These are phyloP conservation scores for Mercenaria mercenaria DNA, from an alignment of 1,140 invertebrate genomes.

Conservation along the genomic window DNA sequence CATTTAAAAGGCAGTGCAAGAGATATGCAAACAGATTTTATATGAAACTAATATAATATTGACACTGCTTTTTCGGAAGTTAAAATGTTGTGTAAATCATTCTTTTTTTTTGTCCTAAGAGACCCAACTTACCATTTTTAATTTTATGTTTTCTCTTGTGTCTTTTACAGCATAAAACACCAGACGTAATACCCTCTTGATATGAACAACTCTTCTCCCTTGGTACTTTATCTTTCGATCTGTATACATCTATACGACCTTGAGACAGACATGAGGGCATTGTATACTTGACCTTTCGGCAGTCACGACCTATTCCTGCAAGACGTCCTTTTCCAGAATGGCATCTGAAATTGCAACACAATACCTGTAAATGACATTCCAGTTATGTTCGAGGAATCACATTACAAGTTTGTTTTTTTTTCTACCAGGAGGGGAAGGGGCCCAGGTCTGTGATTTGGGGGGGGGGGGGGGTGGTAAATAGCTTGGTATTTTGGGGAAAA, in stretches of 20 bases:
- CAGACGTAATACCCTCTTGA: conserved; percentile 78
- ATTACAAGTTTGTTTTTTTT: too few relatives aligned
- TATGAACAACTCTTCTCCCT: conserved; percentile 74
- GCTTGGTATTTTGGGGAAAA: too few relatives aligned
- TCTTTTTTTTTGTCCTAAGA: too few relatives aligned
- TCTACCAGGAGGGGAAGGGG: too few relatives aligned
- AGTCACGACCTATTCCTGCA: conserved; percentile 82
- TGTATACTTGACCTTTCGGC: conserved; percentile 76
- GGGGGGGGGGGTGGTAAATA: too few relatives aligned
- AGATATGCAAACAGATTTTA: too few relatives aligned
- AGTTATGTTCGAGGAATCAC: too few relatives aligned
- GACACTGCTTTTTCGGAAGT: too few relatives aligned
- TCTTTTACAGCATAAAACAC: conserved; percentile 83
- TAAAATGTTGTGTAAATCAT: too few relatives aligned
- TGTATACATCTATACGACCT: conserved; percentile 82
- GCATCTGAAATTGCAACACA: conserved; percentile 34
- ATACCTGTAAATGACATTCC: background rate
- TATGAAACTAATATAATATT: too few relatives aligned
- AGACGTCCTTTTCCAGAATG: conserved; percentile 72
- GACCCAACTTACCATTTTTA: conserved; percentile 43
- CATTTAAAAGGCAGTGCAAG: too few relatives aligned
- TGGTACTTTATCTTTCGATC: conserved; percentile 66
- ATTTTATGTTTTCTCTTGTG: conserved; percentile 57
- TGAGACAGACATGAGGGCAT: conserved; percentile 78
- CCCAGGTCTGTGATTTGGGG: too few relatives aligned